Conservation (phyloP, 2,797 vertebrate species). For the Melopsittacus undulatus region DNA sequence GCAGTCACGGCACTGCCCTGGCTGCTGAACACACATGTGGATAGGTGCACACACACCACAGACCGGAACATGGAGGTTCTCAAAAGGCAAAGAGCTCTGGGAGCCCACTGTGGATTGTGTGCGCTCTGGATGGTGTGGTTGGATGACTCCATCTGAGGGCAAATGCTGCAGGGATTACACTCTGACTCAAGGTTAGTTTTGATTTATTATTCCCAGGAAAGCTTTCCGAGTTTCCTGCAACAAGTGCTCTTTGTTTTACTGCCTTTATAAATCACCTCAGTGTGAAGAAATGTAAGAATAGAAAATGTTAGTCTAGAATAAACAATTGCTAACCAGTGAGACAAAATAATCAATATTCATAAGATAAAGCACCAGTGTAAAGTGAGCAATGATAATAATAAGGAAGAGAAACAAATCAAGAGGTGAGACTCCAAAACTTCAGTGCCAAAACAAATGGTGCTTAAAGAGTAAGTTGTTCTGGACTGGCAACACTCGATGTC, state of each 20-base stretch:
- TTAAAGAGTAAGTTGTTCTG: not conserved
- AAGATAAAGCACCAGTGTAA: constrained; percentile 22
- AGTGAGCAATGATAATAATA: constrained; percentile 15
- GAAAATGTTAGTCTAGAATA: constrained; percentile 49
- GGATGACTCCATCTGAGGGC: not conserved
- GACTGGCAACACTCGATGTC: not conserved
- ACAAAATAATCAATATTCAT: constrained; percentile 64
- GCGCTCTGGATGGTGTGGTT: not conserved
- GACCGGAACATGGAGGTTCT: not conserved
- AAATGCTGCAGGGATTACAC: not conserved
- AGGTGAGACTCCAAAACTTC: not conserved
- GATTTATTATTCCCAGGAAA: constrained; percentile 57
- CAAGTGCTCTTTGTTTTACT: constrained; percentile 26
- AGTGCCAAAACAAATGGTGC: not conserved
- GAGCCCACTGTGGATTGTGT: rapidly evolving
- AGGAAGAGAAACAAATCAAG: constrained; percentile 42
- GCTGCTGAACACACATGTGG: not conserved
- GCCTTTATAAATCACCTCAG: constrained; percentile 58
- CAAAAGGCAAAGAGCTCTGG: not conserved
- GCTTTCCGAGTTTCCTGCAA: constrained; percentile 19
- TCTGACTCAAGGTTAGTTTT: constrained; percentile 23
- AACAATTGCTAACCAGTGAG: constrained; percentile 40
- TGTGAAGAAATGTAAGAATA: constrained; percentile 3
- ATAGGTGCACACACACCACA: not conserved
- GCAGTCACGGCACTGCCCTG: not conserved